Percentiles rank a stretch among this genome's conserved stretches.
Conservation (phyloP, 2,888 invertebrate species). For the Pecten maximus region DNA sequence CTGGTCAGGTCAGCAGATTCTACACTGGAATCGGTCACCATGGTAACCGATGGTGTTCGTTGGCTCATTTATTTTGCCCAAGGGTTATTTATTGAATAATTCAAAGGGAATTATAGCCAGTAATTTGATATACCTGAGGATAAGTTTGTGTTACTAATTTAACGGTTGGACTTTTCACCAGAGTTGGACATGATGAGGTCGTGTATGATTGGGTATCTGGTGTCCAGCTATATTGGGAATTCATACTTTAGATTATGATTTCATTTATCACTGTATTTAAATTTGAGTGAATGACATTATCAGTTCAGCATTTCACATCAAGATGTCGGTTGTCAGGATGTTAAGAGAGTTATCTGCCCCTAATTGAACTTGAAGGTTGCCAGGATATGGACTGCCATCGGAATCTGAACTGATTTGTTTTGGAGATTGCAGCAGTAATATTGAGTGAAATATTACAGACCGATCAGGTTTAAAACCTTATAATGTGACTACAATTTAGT, state of each 20-base stretch:
- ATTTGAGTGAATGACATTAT: conserved; percentile 11
- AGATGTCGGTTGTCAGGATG: neutral
- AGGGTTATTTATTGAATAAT: neutral
- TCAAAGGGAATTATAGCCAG: neutral
- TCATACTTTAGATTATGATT: conserved; percentile 11
- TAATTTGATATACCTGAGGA: neutral
- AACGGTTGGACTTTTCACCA: neutral
- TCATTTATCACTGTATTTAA: neutral
- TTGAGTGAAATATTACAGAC: neutral
- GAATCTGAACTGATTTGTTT: neutral
- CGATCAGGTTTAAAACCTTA: neutral
- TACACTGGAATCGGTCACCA: neutral
- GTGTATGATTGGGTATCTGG: neutral
- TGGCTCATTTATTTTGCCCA: neutral
- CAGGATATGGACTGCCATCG: neutral
- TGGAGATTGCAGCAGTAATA: neutral
- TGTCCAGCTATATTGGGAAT: neutral
- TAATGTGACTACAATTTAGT: neutral
- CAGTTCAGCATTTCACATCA: neutral
- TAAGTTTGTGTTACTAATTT: neutral
- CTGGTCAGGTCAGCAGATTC: neutral
- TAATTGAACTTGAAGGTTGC: neutral
- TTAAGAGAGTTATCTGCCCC: neutral
- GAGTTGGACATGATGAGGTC: neutral
- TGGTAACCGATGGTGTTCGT: neutral